phyloP scores from a whole-genome alignment of 2,888 invertebrate species.

The Mythimna vitellina region DNA sequence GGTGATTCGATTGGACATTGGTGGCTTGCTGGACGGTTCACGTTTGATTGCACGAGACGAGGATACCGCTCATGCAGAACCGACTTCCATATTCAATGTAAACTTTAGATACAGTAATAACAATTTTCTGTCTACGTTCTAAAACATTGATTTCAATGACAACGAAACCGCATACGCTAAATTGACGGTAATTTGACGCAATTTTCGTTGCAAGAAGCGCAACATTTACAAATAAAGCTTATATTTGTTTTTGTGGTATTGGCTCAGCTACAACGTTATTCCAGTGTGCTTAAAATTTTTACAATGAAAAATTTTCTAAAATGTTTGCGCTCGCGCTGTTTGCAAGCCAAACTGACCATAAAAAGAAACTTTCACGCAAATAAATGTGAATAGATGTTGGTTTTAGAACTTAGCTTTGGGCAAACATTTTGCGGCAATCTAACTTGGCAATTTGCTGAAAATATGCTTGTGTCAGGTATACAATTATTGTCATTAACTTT shows the following conservation, averaged over 20 bases:
- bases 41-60: slow-evolving; percentile 83
- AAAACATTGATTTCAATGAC: slow-evolving; percentile 51
- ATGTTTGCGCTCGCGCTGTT: slow-evolving; percentile 24
- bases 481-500: slow-evolving; percentile 1
- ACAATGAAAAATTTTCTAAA: slow-evolving; percentile 7
- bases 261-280: slow-evolving; percentile 17
- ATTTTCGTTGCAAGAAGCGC: slow-evolving; percentile 32
- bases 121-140: slow-evolving; percentile 40
- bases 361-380: slow-evolving; percentile 47
- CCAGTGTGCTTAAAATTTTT: slow-evolving; percentile 2
- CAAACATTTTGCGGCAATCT: background rate
- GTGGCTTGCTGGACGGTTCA: slow-evolving; percentile 80
- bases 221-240: slow-evolving; percentile 28
- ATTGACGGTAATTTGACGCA: slow-evolving; percentile 31
- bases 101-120: slow-evolving; percentile 56
- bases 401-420: slow-evolving; percentile 27
- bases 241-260: slow-evolving; percentile 40
- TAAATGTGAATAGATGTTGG: slow-evolving; percentile 17
- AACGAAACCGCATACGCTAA: slow-evolving; percentile 53
- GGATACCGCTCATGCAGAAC: slow-evolving; percentile 84
- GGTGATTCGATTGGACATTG: slow-evolving; percentile 77
- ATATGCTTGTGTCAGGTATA: background rate
- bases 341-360: slow-evolving; percentile 35
- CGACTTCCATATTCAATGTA: slow-evolving; percentile 60
- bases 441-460: background rate